Evolutionary conservation across 2,797 vertebrate species (phyloP).

Genomic region (Perodicticus potto): DNA sequence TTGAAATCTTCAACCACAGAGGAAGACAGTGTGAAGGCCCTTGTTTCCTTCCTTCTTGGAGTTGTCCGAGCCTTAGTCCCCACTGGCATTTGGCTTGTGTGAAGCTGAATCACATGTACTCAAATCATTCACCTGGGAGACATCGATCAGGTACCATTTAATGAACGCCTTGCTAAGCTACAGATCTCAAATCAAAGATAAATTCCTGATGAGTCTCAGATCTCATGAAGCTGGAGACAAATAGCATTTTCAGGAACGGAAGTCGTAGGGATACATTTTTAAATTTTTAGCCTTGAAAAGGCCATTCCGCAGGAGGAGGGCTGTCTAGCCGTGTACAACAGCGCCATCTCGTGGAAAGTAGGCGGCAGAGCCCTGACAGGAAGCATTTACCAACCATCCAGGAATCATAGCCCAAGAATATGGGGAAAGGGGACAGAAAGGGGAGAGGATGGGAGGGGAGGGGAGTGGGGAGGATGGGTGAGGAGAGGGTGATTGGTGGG

Average conservation of each 20-base stretch:
- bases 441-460: too few species aligned
- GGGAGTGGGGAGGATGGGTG: too few species aligned
- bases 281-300: neutral
- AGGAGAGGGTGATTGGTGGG: too few species aligned
- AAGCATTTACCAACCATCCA: neutral
- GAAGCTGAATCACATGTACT: neutral
- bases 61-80: neutral
- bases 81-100: neutral
- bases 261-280: neutral
- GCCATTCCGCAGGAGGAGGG: rapidly evolving
- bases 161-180: neutral
- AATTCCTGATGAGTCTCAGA: neutral
- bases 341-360: constrained; percentile 3
- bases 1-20: neutral
- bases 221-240: neutral
- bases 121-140: neutral
- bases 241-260: neutral
- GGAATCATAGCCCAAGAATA: too few species aligned
- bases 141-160: neutral
- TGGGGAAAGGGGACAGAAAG: too few species aligned
- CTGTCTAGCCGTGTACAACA: rapidly evolving
- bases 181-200: neutral
- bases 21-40: neutral
- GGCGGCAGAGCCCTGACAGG: neutral
- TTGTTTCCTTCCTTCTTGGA: neutral